These are phyloP conservation scores for Marasmarcha lunaedactyla DNA, from an alignment of 2,888 invertebrate species.

Conservation along the genomic window DNA sequence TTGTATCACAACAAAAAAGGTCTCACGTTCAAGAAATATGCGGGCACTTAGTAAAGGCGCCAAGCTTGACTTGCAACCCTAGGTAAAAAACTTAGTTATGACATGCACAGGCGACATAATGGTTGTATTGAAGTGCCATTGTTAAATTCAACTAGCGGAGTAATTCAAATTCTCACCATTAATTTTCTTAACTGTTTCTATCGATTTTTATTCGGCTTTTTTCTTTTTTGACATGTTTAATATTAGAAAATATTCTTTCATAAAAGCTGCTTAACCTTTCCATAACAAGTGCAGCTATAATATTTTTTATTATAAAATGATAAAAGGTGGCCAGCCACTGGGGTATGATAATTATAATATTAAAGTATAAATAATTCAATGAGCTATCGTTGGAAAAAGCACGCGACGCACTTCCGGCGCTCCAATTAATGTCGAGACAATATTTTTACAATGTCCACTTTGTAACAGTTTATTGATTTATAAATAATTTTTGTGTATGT, in stretches of 20 bases:
- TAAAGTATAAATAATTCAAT: slow-evolving; percentile 69
- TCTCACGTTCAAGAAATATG: background rate
- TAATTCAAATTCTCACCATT: too few relatives aligned
- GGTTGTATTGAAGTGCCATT: background rate
- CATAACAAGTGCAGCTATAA: slow-evolving; percentile 54
- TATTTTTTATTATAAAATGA: slow-evolving; percentile 64
- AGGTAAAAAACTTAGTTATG: background rate
- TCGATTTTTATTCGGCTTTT: too few relatives aligned
- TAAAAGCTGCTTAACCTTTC: slow-evolving; percentile 36
- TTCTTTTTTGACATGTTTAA: too few relatives aligned
- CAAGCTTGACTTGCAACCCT: background rate
- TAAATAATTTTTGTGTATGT: too few relatives aligned
- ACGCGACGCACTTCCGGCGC: slow-evolving; percentile 65
- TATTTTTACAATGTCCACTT: too few relatives aligned
- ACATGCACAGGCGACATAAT: slow-evolving; percentile 5
- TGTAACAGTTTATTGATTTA: too few relatives aligned
- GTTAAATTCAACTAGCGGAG: too few relatives aligned
- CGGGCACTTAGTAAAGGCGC: background rate
- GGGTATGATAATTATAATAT: slow-evolving; percentile 65
- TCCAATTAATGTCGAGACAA: too few relatives aligned
- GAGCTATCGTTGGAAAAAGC: slow-evolving; percentile 51
- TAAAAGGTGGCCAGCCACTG: slow-evolving; percentile 50
- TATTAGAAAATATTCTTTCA: too few relatives aligned
- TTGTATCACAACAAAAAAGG: background rate
- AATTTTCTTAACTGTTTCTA: too few relatives aligned